Evolutionary conservation across 1,140 invertebrate genomes (phyloP).

Genomic region (Asbolus verrucosus): DNA sequence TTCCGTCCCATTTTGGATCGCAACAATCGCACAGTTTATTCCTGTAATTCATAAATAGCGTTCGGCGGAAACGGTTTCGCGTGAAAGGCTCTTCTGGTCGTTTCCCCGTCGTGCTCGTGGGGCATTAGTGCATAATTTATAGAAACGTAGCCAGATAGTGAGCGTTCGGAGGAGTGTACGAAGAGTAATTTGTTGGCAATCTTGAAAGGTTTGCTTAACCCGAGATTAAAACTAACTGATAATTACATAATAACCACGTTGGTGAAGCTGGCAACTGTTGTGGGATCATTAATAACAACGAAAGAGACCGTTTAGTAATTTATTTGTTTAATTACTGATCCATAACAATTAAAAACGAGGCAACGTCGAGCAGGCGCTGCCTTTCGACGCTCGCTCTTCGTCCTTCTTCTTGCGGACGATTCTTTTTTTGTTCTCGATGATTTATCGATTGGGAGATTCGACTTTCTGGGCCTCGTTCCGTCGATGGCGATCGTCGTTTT

Average conservation of each 20-base stretch:
- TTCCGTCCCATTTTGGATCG: background rate
- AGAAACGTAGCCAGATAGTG: conserved; percentile 40
- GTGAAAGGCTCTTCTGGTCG: conserved; percentile 13
- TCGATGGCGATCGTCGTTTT: conserved; percentile 3
- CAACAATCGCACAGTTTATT: too few species aligned
- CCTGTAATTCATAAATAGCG: conserved; percentile 5
- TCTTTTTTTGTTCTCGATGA: background rate
- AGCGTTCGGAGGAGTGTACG: conserved; percentile 51
- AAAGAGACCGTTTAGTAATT: conserved; percentile 64
- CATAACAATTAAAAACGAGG: conserved; percentile 61
- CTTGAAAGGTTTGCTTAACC: conserved; percentile 65
- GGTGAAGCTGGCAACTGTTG: conserved; percentile 62
- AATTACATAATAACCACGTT: conserved; percentile 67
- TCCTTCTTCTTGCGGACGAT: conserved; percentile 2
- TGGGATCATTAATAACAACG: conserved; percentile 64
- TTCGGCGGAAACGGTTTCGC: conserved; percentile 12
- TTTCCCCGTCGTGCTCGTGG: conserved; percentile 26
- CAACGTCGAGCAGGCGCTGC: conserved; percentile 47
- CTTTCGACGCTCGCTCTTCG: conserved; percentile 45
- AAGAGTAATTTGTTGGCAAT: conserved; percentile 63
- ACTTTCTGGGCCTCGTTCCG: background rate
- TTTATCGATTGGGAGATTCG: conserved; percentile 19
- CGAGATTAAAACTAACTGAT: conserved; percentile 67
- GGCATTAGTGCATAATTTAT: conserved; percentile 39
- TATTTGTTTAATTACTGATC: conserved; percentile 67